Evolutionary conservation across 2,888 invertebrate species (phyloP).

Genomic region (Euclidia mi): DNA sequence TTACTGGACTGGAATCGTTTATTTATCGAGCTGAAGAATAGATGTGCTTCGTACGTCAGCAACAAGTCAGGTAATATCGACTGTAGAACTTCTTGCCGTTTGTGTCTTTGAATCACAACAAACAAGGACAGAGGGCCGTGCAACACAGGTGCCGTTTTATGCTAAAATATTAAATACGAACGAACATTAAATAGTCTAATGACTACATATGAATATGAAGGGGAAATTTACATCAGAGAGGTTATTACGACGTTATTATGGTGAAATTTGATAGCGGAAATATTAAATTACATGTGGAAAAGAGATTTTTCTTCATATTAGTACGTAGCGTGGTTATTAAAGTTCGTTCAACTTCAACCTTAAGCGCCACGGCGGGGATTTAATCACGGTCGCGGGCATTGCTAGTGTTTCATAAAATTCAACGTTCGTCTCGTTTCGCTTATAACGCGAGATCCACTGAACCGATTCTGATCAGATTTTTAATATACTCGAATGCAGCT

Average conservation of each 20-base stretch:
- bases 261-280: constrained; percentile 27
- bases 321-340: constrained; percentile 48
- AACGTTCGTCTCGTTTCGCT: constrained; percentile 52
- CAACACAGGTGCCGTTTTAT: constrained; percentile 9
- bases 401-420: constrained; percentile 60
- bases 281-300: constrained; percentile 43
- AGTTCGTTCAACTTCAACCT: constrained; percentile 57
- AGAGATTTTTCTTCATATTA: constrained; percentile 48
- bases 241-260: constrained; percentile 25
- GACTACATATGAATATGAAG: constrained; percentile 23
- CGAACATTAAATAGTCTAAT: constrained; percentile 22
- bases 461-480: constrained; percentile 55
- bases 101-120: not conserved
- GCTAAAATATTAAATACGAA: constrained; percentile 16
- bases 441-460: constrained; percentile 48
- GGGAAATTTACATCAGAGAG: constrained; percentile 19
- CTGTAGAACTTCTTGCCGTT: not conserved
- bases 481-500: constrained; percentile 48
- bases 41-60: too few relatives aligned
- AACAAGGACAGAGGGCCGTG: not conserved
- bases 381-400: constrained; percentile 56
- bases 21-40: too few relatives aligned
- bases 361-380: constrained; percentile 51
- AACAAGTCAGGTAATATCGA: not conserved
- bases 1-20: too few relatives aligned